Conservation (phyloP, 2,888 invertebrate species). For the Drosophila subsilvestris region DNA sequence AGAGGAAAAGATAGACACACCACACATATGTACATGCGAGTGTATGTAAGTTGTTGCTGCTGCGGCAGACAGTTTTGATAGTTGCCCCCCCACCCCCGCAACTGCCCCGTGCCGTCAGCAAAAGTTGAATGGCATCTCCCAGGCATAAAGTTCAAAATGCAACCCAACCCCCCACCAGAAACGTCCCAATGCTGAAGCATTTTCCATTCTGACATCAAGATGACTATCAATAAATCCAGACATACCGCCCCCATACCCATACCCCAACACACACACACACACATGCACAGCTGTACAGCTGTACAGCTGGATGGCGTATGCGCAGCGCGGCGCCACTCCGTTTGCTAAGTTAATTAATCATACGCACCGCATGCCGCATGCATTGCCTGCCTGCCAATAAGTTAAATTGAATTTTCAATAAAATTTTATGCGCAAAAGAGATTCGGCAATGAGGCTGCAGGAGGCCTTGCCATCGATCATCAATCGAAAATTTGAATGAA, state of each 20-base stretch:
- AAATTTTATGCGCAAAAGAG: constrained; percentile 28
- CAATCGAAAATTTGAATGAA: constrained; percentile 22
- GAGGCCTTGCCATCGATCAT: neutral
- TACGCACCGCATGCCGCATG: constrained; percentile 42
- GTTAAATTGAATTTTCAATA: constrained; percentile 51
- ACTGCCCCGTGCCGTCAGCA: constrained; percentile 12
- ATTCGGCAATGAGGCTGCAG: constrained; percentile 20
- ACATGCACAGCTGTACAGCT: constrained; percentile 1
- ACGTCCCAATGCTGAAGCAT: constrained; percentile 34
- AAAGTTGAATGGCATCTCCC: constrained; percentile 51
- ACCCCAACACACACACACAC: neutral
- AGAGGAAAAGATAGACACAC: constrained; percentile 11
- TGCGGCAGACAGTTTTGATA: constrained; percentile 71
- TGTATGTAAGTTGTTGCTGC: constrained; percentile 38
- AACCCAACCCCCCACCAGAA: constrained; percentile 9
- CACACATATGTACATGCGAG: neutral
- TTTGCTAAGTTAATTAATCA: constrained; percentile 58
- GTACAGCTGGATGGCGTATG: constrained; percentile 37
- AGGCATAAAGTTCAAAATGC: constrained; percentile 47
- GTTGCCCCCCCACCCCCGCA: constrained; percentile 36
- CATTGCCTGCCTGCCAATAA: constrained; percentile 31
- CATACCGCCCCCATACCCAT: constrained; percentile 1
- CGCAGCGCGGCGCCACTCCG: constrained; percentile 27
- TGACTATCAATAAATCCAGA: constrained; percentile 49
- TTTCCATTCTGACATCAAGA: constrained; percentile 43